Base-by-base conservation (phyloP, 2,888 invertebrate species). In the Eueremaeus valkanovi region DNA sequence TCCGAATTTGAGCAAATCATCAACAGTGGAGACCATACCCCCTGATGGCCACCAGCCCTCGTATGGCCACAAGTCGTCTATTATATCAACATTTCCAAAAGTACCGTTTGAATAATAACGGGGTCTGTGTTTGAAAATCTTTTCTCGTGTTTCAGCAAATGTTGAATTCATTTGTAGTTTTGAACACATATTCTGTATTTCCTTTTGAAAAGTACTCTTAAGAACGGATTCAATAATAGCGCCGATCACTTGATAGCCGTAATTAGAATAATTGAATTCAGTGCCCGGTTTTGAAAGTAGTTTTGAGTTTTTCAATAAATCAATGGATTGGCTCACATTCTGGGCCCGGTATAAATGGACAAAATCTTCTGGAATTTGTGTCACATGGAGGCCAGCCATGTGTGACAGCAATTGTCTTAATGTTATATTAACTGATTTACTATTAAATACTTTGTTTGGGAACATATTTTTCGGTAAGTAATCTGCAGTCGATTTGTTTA, bases 231-330 rank as follows among this genome's bases (percentile, higher is more conserved):
- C 75, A 42, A 75, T 73, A 8, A 75, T 40, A 8, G 75, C 55
- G 16, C 75, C 75, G 18, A 73, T 18, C 61, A 75, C 1, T 51
- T 72, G 55, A 27, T 33, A 73, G 18, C 75, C 75, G 58, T 73
- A 75, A 29, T 73, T 73, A 11, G 75, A 75, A 36, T 75, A 75
- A 31, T 3, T 21, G 3, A 18, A 75, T 18, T 73, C 3, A 16
- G 45, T 74, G 16, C 75, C 75, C 3, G 75, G 75, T 58, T 58
- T 55, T 61, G 24, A 73, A 18, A n/a, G 31, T 33, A 75, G 73
- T 40, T 55, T 55, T 51, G 63, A 63, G 31, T 73, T 66, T 27
- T 51, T 61, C 11, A 75, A 75, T 31, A n/a, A 16, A 24, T 11
- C 33, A 27, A 75, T 29, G 5, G 24, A 42, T 45, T 49, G 29